Evolutionary conservation across 2,113 vertebrate species (phyloP), one percentile per base, ranked within the genome.

Genomic region (Chloebia gouldiae): DNA sequence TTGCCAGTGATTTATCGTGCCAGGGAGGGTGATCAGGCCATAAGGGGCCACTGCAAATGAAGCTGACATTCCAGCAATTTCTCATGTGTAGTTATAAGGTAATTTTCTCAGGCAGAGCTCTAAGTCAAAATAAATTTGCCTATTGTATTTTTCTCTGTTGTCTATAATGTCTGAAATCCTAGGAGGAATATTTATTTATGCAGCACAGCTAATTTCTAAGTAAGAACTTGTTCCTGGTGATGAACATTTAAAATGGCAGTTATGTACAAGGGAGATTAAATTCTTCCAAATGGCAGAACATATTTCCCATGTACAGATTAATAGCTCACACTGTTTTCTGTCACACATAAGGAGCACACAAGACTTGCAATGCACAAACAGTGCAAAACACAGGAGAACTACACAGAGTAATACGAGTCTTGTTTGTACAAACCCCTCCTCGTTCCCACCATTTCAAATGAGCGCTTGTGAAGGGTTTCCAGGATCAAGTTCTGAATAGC

Each of bases 1-100:
- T 98, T 97, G 97, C 98, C 96, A 96, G 98, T 99, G 99, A 99
- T 99, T 99, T 99, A 99, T 99, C 98, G 97, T 98, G 98, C 98
- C 95, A 97, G 96, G 97, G 98, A 98, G 98, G 98, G 98, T 94
- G 86, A 97, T 97, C 97, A 93, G 97, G 96, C 98, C 98, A 97
- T 96, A 96, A 97, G 98, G 98, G 97, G 97, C 97, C 95, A 93
- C 96, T 97, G 97, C 95, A 96, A 97, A 97, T 93, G 96, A 97
- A 97, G 96, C 84, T 97, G 97, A 98, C 98, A 97, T 98, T 97
- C 97, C 84, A 92, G 94, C 96, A 91, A 93, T 97, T 97, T 98
- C 96, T 98, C 96, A 96, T 96, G 79, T 96, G 97, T 89, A 93
- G 94, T 93, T 95, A 96, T 86, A 96, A 96, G 92, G 95, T 94